phyloP scores from a whole-genome alignment of 2,113 vertebrate genomes.

The Oncorhynchus masou region DNA sequence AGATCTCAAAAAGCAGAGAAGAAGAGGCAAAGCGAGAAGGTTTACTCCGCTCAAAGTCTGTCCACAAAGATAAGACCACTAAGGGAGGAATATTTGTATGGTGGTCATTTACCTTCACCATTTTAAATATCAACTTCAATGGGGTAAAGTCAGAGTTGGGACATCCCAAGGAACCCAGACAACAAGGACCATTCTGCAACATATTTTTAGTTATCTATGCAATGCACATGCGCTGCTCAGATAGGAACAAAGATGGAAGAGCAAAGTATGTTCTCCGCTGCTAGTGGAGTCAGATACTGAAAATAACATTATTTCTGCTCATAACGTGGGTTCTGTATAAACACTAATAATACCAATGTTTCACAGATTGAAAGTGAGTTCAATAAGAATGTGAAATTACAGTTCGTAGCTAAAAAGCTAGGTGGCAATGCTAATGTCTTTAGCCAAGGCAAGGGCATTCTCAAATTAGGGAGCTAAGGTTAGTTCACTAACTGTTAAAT shows the following conservation, averaged over 20 bases:
- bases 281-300: conserved; percentile 64
- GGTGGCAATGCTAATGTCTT: conserved; percentile 31
- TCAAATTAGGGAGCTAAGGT: conserved; percentile 32
- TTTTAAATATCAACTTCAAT: too few species aligned
- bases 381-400: conserved; percentile 49
- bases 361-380: conserved; percentile 79
- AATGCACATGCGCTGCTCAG: conserved; percentile 23
- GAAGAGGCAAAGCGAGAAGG: too few species aligned
- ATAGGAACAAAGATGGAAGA: conserved; percentile 63
- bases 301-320: conserved; percentile 46
- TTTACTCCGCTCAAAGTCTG: too few species aligned
- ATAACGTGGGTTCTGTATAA: conserved; percentile 70
- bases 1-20: too few species aligned
- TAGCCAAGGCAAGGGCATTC: background rate
- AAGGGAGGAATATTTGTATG: too few species aligned
- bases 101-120: too few species aligned
- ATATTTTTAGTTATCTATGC: background rate
- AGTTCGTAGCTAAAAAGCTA: conserved; percentile 43
- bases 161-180: too few species aligned
- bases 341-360: conserved; percentile 72
- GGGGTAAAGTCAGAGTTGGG: too few species aligned
- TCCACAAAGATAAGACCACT: too few species aligned
- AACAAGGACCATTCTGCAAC: background rate
- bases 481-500: background rate
- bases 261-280: conserved; percentile 55